Evolutionary conservation across 2,888 invertebrate genomes (phyloP).

Genomic region (Machimus atricapillus): DNA sequence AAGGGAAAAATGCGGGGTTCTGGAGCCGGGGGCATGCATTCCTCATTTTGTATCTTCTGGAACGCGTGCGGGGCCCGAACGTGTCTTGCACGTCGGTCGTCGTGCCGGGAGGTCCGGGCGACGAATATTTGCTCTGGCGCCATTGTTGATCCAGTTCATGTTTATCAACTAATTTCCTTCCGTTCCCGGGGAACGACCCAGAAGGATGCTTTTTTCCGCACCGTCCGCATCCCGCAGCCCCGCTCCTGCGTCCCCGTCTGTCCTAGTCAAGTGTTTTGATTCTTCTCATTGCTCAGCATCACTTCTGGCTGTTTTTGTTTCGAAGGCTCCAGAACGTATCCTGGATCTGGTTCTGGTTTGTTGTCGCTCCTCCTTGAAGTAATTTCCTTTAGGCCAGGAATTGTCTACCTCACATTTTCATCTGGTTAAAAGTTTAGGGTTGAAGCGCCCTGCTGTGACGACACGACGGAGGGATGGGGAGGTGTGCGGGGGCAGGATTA

Average conservation of each 20-base stretch:
- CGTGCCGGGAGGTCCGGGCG: neutral
- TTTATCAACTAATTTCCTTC: constrained; percentile 30
- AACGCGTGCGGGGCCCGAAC: neutral
- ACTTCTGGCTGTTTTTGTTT: constrained; percentile 12
- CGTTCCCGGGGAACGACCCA: neutral
- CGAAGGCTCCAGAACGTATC: neutral
- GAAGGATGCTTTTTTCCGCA: neutral
- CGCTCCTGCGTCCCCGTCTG: neutral
- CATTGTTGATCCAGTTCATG: constrained; percentile 21
- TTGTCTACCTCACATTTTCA: constrained; percentile 31
- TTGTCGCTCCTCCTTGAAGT: constrained; percentile 15
- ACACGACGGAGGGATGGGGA: neutral
- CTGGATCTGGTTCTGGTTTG: neutral
- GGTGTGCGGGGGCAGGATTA: neutral
- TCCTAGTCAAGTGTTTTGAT: constrained; percentile 18
- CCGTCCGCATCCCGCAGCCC: neutral
- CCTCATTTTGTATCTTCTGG: neutral
- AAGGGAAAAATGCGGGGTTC: neutral
- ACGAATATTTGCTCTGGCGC: neutral
- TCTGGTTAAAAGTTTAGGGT: constrained; percentile 36
- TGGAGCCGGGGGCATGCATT: neutral
- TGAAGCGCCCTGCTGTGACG: neutral
- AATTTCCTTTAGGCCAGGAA: constrained; percentile 32
- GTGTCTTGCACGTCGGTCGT: neutral
- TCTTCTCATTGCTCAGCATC: neutral